Conservation (phyloP, 2,113 vertebrate genomes). For the Turnix velox region DNA sequence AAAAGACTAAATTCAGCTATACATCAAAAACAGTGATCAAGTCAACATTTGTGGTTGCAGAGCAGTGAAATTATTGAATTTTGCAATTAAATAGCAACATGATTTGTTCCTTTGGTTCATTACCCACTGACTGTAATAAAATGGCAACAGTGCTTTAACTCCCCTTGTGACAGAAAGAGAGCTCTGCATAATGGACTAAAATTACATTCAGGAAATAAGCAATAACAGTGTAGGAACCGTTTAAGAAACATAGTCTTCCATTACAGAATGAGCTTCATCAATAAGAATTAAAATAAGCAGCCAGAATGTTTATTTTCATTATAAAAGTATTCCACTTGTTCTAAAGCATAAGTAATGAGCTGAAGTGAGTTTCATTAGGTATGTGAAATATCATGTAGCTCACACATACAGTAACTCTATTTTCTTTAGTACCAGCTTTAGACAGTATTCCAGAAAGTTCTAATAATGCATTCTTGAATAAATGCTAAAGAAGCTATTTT, state of each 20-base stretch:
- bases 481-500: not conserved
- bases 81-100: constrained; percentile 3
- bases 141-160: not conserved
- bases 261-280: not conserved
- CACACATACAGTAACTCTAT: not conserved
- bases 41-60: not conserved
- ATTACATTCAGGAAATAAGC: not conserved
- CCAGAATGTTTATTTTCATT: not conserved
- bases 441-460: not conserved
- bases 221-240: not conserved
- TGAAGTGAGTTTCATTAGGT: not conserved
- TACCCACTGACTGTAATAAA: not conserved
- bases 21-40: not conserved
- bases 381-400: not conserved
- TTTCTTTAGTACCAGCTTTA: not conserved
- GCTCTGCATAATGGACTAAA: not conserved
- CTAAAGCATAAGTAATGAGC: not conserved
- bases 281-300: not conserved
- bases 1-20: not conserved
- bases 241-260: not conserved
- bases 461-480: not conserved
- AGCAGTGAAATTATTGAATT: not conserved
- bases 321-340: not conserved
- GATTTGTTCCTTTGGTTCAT: not conserved
- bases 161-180: not conserved